These are phyloP conservation scores for Orius laevigatus DNA, from an alignment of 1,140 invertebrate species.

Conservation along the genomic window DNA sequence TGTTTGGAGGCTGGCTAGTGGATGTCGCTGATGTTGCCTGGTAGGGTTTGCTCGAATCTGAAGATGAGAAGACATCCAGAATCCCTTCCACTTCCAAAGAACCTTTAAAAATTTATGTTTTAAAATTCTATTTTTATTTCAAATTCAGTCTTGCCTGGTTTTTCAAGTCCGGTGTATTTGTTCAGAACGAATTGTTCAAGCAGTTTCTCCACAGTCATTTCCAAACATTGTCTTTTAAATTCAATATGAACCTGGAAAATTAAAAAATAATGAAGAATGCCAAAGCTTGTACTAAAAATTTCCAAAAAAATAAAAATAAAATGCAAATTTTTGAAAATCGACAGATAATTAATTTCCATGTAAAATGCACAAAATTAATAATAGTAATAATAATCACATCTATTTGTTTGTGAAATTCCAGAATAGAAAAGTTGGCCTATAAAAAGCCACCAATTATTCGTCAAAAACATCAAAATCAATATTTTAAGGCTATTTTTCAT, in stretches of 20 bases:
- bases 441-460: no score
- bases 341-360: no score
- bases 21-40: not conserved
- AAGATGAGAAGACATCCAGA: not conserved
- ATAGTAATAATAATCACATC: no score
- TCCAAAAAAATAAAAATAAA: not conserved
- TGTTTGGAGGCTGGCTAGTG: conserved; percentile 23
- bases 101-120: conserved; percentile 24
- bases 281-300: not conserved
- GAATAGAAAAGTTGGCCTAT: no score
- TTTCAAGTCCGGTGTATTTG: conserved; percentile 81
- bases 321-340: not conserved
- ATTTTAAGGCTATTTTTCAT: no score
- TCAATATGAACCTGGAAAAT: conserved; percentile 63
- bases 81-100: conserved; percentile 37
- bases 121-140: not conserved
- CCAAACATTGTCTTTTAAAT: conserved; percentile 75
- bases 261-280: conserved; percentile 15
- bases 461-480: no score
- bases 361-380: no score
- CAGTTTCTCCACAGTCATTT: conserved; percentile 80
- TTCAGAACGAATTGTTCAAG: conserved; percentile 76
- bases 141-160: conserved; percentile 54
- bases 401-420: no score
- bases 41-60: conserved; percentile 1